Conservation (phyloP, 2,113 vertebrate species). For the Passer montanus region DNA sequence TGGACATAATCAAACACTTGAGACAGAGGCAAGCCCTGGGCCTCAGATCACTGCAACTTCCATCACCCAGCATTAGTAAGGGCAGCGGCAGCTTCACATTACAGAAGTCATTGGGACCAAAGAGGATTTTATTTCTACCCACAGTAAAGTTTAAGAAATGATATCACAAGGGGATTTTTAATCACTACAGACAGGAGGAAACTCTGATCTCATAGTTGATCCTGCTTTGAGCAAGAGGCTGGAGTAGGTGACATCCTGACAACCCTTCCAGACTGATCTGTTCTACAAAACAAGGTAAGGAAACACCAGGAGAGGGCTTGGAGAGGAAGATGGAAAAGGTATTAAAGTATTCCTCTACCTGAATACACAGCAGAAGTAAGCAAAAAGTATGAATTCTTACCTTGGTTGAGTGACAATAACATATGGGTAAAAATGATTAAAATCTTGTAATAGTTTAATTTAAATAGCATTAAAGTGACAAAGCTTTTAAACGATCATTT, state of each 20-base stretch:
- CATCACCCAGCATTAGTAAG: not conserved
- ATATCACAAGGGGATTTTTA: not conserved
- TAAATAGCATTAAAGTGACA: not conserved
- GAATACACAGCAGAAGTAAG: not conserved
- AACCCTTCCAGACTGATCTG: not conserved
- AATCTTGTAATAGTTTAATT: not conserved
- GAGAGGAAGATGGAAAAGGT: not conserved
- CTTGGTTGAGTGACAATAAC: not conserved
- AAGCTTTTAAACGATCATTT: not conserved
- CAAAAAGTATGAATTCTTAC: not conserved
- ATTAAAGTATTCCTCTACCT: not conserved
- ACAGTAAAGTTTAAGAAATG: not conserved
- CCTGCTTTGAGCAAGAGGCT: not conserved
- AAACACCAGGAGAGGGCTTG: not conserved
- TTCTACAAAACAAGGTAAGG: not conserved
- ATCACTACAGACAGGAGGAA: not conserved
- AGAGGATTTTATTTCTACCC: not conserved
- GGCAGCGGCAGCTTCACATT: not conserved
- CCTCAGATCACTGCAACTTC: not conserved
- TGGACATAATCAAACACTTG: not conserved
- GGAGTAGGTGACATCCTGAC: not conserved
- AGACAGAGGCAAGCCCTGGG: not conserved
- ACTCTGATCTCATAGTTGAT: not conserved
- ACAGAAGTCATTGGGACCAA: not conserved
- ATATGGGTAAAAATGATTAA: not conserved